Conservation (phyloP, 2,888 invertebrate genomes). For the Erynnis tages region DNA sequence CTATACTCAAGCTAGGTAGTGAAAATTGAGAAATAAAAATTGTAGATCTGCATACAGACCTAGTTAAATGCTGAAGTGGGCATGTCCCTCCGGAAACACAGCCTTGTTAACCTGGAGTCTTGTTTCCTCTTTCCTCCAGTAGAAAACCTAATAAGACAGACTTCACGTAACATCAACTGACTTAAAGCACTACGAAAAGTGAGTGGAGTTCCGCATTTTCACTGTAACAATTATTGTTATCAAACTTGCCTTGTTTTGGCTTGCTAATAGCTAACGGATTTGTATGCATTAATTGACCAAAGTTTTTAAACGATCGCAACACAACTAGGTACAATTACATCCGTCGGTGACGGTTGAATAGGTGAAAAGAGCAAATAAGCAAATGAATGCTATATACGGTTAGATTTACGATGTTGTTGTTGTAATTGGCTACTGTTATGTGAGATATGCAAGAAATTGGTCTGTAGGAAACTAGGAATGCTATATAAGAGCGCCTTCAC, state of each 20-base stretch:
- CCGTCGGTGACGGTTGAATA: too few species aligned
- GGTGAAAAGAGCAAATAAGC: too few species aligned
- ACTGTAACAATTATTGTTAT: slow-evolving; percentile 39
- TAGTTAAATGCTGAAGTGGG: not conserved
- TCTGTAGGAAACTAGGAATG: too few species aligned
- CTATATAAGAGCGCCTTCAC: too few species aligned
- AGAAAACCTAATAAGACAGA: not conserved
- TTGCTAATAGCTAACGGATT: slow-evolving; percentile 58
- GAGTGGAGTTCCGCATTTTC: not conserved
- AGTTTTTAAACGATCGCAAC: slow-evolving; percentile 6
- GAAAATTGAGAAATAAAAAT: too few species aligned
- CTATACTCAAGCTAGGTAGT: too few species aligned
- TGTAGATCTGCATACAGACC: not conserved
- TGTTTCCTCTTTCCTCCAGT: not conserved
- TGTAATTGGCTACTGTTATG: too few species aligned
- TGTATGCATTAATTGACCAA: slow-evolving; percentile 34
- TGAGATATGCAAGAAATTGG: too few species aligned
- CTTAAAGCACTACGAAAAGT: not conserved
- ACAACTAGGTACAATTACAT: too few species aligned
- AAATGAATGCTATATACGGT: too few species aligned
- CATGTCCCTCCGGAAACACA: not conserved
- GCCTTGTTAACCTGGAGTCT: not conserved
- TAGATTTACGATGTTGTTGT: too few species aligned
- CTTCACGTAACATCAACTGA: not conserved
- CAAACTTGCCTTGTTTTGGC: slow-evolving; percentile 53